Evolutionary conservation across 2,888 invertebrate species (phyloP).

Genomic region (Tetramorium bicarinatum): DNA sequence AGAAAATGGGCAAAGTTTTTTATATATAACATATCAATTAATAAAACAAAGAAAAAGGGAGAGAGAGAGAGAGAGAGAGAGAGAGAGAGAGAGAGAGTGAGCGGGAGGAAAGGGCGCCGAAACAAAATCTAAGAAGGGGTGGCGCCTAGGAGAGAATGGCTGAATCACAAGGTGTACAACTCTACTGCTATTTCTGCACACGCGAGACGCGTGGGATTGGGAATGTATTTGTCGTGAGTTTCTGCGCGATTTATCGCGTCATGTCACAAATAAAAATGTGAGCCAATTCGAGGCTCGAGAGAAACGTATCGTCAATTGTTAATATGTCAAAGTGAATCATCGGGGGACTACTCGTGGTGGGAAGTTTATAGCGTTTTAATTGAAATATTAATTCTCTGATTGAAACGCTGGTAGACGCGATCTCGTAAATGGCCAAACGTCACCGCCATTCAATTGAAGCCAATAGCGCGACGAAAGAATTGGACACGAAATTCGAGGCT

Average conservation of each 20-base stretch:
- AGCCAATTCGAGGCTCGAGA: not conserved
- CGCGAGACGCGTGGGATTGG: slow-evolving; percentile 66
- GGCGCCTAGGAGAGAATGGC: slow-evolving; percentile 46
- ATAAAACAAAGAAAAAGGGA: not conserved
- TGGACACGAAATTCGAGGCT: not conserved
- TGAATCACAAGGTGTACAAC: slow-evolving; percentile 61
- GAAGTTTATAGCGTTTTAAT: slow-evolving; percentile 10
- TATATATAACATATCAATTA: no score
- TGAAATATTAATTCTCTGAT: slow-evolving; percentile 38
- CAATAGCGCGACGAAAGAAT: slow-evolving; percentile 36
- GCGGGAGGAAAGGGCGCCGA: not conserved
- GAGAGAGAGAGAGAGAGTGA: not conserved
- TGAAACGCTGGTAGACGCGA: slow-evolving; percentile 1
- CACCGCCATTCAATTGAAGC: slow-evolving; percentile 43
- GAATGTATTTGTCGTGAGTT: slow-evolving; percentile 56
- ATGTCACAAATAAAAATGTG: slow-evolving; percentile 23
- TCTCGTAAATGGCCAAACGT: slow-evolving; percentile 21
- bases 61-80: not conserved
- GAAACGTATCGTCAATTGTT: not conserved
- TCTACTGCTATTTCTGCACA: slow-evolving; percentile 68
- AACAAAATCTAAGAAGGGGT: slow-evolving; percentile 17
- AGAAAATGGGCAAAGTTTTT: no score
- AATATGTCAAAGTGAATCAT: not conserved
- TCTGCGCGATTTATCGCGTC: slow-evolving; percentile 56
- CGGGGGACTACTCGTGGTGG: no score